Conservation (phyloP, 2,797 vertebrate genomes). For the Balearica regulorum region DNA sequence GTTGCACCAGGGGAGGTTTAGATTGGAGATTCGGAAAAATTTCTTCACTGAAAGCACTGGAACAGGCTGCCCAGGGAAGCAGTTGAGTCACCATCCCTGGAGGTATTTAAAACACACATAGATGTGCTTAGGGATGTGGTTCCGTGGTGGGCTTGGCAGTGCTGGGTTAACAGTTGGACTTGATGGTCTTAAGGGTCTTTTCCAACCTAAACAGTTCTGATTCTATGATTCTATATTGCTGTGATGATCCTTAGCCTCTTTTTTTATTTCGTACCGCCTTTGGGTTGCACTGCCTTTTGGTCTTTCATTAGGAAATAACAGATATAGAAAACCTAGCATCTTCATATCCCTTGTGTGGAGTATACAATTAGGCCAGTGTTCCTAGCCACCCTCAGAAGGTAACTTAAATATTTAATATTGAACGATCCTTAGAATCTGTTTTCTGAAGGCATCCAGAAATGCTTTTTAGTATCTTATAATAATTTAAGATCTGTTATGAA, state of each 20-base stretch:
- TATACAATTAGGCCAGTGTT: background rate
- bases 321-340: background rate
- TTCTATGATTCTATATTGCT: no score
- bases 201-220: no score
- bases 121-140: no score
- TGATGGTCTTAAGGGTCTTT: no score
- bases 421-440: background rate
- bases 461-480: background rate
- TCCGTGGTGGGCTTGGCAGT: no score
- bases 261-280: background rate
- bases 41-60: no score
- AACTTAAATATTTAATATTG: background rate
- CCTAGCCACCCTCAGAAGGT: background rate
- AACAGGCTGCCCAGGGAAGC: no score
- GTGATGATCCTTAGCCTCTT: background rate
- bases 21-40: no score
- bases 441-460: background rate
- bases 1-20: no score
- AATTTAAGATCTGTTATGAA: background rate
- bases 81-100: no score
- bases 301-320: background rate
- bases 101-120: no score
- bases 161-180: no score
- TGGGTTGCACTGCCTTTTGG: background rate
- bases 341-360: background rate